Conservation (phyloP, 2,797 vertebrate species). For the Diplodus puntazzo region DNA sequence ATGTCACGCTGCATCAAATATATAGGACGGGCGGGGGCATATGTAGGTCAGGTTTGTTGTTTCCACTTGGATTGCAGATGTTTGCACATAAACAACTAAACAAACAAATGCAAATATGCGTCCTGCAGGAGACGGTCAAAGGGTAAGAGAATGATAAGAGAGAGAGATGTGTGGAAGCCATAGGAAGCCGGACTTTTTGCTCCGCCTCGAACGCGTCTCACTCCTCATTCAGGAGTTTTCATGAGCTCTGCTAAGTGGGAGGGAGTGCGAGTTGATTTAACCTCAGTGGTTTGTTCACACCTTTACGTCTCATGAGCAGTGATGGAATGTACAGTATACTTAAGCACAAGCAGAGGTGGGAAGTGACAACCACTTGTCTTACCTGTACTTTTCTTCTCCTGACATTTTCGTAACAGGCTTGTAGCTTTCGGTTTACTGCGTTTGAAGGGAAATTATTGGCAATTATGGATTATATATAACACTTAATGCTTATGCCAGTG, state of each 20-base stretch:
- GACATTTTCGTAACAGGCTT: too few species aligned
- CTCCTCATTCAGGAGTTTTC: not conserved
- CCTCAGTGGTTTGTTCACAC: constrained; percentile 8
- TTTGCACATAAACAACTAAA: constrained; percentile 62
- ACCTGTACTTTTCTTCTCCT: too few species aligned
- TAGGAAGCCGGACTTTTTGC: constrained; percentile 37
- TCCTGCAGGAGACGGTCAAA: constrained; percentile 49
- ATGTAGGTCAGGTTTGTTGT: constrained; percentile 68
- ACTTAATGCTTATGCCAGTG: too few species aligned
- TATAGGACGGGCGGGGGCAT: constrained; percentile 52
- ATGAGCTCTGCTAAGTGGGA: not conserved
- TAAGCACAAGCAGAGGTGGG: too few species aligned
- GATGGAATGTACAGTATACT: too few species aligned
- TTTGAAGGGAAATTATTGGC: too few species aligned
- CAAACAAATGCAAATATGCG: constrained; percentile 40
- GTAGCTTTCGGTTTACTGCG: too few species aligned
- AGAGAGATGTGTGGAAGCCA: constrained; percentile 14
- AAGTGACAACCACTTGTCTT: too few species aligned
- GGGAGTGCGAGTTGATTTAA: constrained; percentile 5
- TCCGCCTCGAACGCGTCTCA: not conserved
- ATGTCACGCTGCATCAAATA: constrained; percentile 67
- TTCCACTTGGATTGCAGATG: constrained; percentile 55
- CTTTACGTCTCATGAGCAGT: not conserved
- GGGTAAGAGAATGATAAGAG: constrained; percentile 44
- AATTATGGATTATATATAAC: too few species aligned